phyloP scores from a whole-genome alignment of 2,113 vertebrate species.

The Scartelaos histophorus region DNA sequence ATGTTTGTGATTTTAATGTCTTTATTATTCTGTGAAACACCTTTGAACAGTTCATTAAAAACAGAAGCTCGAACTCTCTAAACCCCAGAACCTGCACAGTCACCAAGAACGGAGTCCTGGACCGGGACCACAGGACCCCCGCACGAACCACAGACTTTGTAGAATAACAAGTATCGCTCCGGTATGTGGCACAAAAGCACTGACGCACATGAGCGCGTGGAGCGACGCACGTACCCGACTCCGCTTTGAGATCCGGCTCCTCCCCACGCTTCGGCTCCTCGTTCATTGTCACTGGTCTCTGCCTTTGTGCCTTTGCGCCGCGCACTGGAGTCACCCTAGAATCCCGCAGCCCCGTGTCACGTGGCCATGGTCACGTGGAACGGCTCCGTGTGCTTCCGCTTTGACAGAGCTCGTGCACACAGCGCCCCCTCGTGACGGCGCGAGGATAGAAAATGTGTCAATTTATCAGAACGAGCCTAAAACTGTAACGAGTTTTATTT shows the following conservation, averaged over 20 bases:
- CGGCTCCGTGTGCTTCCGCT: background rate
- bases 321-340: background rate
- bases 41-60: too few relatives aligned
- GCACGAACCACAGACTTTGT: too few relatives aligned
- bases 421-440: background rate
- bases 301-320: slow-evolving; percentile 1
- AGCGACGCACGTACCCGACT: background rate
- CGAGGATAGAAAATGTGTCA: too few relatives aligned
- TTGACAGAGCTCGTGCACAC: background rate
- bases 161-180: background rate
- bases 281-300: background rate
- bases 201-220: background rate
- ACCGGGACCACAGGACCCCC: too few relatives aligned
- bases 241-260: background rate
- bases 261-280: background rate
- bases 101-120: too few relatives aligned
- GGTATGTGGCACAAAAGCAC: background rate
- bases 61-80: too few relatives aligned
- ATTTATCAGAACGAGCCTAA: too few relatives aligned
- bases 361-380: background rate
- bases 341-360: background rate
- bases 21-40: too few relatives aligned
- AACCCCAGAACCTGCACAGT: too few relatives aligned
- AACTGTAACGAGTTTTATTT: too few relatives aligned
- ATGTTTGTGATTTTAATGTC: too few relatives aligned